Base-by-base conservation (phyloP, 2,888 invertebrate species). In the Caenorhabditis afra region DNA sequence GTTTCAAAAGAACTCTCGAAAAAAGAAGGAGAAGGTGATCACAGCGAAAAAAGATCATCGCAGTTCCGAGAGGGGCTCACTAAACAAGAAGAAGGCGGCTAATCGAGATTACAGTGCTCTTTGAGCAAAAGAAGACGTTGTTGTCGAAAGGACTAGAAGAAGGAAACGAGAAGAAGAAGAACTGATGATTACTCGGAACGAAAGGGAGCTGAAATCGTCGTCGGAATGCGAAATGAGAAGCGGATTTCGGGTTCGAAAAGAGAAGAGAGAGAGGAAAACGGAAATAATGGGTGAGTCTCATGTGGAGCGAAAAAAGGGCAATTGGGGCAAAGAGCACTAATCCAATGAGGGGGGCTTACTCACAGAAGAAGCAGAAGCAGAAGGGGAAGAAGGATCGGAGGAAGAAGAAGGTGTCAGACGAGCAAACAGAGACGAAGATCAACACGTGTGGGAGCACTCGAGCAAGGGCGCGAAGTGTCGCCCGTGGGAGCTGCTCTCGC, bases 391-490 rank as follows among this genome's bases (percentile, higher is more conserved):
- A 23, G 52, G 11, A 22, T 1, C 11, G 11, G 22, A 12, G n/a
- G n/a, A 29, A 52, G 55, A 52, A 52, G 14, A 29, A 52, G 52
- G 5, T 3, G 23, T 11, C 22, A 23, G 23, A 52, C 3, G 29
- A 29, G 41, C 7, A 41, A 11, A 14, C 3, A 11, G 11, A 14
- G 12, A 41, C 4, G 70, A 61, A 61, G 55, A 70, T 70, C 70
- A 70, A 70, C 61, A 70, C 44, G 20, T n/a, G 65, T 64, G 64
- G 53, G 64, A 64, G 59, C 41, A 49, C 57, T 62, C 61, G 37
- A 70, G 45, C 22, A 50, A 7, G 4, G 29, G 7, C 29, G 29
- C n/a, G n/a, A 41, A 52, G 52, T n/a, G 52, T 53, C 20, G 29
- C 20, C 12, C n/a, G 20, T 14, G 53, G 20, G 20, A 23, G 53